Percentiles rank a stretch among this genome's conserved stretches.
phyloP scores from a whole-genome alignment of 1,140 invertebrate genomes.

The Drosophila ercepeae region DNA sequence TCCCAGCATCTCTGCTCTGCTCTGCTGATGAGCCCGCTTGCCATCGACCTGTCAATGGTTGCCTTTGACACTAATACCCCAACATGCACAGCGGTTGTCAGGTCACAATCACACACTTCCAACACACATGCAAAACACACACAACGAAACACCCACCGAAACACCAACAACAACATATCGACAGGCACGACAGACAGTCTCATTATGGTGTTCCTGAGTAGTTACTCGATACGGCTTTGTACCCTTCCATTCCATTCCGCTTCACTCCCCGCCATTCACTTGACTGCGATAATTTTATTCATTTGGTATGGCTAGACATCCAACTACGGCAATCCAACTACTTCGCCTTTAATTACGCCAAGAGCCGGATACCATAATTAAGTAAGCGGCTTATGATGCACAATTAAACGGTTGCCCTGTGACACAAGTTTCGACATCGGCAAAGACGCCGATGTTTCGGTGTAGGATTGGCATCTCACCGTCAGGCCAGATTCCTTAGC shows the following conservation, averaged over 20 bases:
- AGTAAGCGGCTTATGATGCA: conserved; percentile 68
- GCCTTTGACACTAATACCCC: conserved; percentile 70
- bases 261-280: neutral
- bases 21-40: conserved; percentile 44
- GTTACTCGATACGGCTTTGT: conserved; percentile 35
- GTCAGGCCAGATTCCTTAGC: conserved; percentile 3
- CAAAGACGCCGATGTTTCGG: conserved; percentile 1
- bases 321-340: conserved; percentile 34
- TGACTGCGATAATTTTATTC: conserved; percentile 59
- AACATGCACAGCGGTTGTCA: conserved; percentile 44
- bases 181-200: conserved; percentile 8
- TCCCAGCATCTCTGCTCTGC: conserved; percentile 9
- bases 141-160: neutral
- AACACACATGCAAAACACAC: too few relatives aligned
- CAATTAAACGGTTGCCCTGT: conserved; percentile 68
- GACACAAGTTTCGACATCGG: conserved; percentile 38
- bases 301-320: conserved; percentile 47
- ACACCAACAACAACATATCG: conserved; percentile 2
- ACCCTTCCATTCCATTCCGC: conserved; percentile 6
- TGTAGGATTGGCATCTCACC: conserved; percentile 16
- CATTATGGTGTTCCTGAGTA: conserved; percentile 49
- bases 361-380: conserved; percentile 60
- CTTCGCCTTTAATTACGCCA: conserved; percentile 42
- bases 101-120: conserved; percentile 4
- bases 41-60: conserved; percentile 57